These are phyloP conservation scores for Caenorhabditis afra DNA, from an alignment of 2,888 invertebrate species.

Conservation along the genomic window DNA sequence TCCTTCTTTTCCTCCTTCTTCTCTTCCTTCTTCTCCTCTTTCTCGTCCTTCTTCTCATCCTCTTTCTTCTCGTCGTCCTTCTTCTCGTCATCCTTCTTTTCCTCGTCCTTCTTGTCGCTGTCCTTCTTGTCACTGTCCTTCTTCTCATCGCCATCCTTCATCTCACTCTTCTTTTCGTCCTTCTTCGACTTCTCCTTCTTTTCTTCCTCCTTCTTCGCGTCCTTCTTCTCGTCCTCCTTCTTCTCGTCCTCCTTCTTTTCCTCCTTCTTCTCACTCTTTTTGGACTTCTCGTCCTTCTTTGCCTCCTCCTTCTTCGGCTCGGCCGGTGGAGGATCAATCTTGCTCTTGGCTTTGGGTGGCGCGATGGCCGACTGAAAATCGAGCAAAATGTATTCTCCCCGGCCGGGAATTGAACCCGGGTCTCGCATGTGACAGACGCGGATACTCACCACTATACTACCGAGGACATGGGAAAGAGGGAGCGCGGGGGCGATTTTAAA, in stretches of 20 bases:
- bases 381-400: conserved; percentile 51
- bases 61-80: neutral
- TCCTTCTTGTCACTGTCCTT: conserved; percentile 15
- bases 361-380: neutral
- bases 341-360: neutral
- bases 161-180: conserved; percentile 5
- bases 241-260: neutral
- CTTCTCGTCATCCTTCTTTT: conserved; percentile 16
- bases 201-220: neutral
- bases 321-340: neutral
- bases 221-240: neutral
- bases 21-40: conserved; percentile 1
- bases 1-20: neutral
- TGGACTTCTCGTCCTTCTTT: neutral
- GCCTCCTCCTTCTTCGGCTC: neutral
- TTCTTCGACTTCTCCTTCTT: conserved; percentile 10
- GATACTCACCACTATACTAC: conserved; percentile 71
- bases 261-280: neutral
- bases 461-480: conserved; percentile 53
- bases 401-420: conserved; percentile 70
- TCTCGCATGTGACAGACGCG: conserved; percentile 71
- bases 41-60: neutral
- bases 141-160: conserved; percentile 7
- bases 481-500: no score
- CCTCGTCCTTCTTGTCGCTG: conserved; percentile 13